phyloP scores from a whole-genome alignment of 2,797 vertebrate genomes.

The Coreius guichenoti region DNA sequence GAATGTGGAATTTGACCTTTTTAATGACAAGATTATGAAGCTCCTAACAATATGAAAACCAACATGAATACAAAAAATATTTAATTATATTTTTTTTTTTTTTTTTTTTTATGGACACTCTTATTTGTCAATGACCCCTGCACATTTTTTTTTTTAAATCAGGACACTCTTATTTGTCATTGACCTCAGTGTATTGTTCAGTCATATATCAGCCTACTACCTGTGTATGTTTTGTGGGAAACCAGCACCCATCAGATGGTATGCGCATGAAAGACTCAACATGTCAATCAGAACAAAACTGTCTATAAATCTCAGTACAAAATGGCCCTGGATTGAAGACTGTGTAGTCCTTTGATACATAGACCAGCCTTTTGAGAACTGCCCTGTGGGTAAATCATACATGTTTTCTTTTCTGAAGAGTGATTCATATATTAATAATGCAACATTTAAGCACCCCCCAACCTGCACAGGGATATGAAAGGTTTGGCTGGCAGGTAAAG shows the following conservation, averaged over 20 bases:
- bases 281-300: conserved; percentile 59
- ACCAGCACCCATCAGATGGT: neutral
- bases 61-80: neutral
- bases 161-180: neutral
- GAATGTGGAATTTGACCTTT: no score
- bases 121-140: neutral
- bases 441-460: conserved; percentile 73
- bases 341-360: conserved; percentile 63
- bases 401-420: conserved; percentile 65
- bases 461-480: conserved; percentile 69
- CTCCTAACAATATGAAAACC: neutral
- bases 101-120: neutral
- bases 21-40: no score
- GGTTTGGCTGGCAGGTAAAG: conserved; percentile 72
- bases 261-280: conserved; percentile 47
- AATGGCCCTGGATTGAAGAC: conserved; percentile 48
- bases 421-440: conserved; percentile 75
- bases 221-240: neutral
- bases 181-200: no score
- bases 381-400: conserved; percentile 70
- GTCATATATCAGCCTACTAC: no score
- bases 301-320: conserved; percentile 64
- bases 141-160: neutral
- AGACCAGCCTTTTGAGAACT: conserved; percentile 66
- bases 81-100: no score